Evolutionary conservation across 1,140 invertebrate genomes (phyloP), one percentile per base, ranked within the genome.

Genomic region (Oedothorax gibbosus): DNA sequence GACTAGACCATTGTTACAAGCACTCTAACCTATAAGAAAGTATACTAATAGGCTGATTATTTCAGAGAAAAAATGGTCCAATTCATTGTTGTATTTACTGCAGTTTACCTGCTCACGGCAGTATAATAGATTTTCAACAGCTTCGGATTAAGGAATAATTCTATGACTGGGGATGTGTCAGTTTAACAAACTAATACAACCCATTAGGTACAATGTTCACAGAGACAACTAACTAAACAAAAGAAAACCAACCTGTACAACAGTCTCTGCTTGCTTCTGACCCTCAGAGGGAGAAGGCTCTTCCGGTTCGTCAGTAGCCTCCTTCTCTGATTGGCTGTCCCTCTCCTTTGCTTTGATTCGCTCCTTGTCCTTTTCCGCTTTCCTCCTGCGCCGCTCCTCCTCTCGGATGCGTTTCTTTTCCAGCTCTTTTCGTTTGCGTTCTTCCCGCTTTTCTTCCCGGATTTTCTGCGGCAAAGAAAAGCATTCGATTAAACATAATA

Each of bases 401-500:
- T 86, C 85, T 54, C 81, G 79, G 12, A 85, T 51, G 86, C 91
- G 89, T 88, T 92, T 91, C 87, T 91, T 88, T 66, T 87, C 86
- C 51, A 79, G n/a, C 81, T 88, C 86, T 83, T 64, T 78, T 51
- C 88, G 86, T 66, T 87, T 87, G 20, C 82, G 50, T 77, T 88
- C 86, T 85, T 75, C 77, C 35, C 87, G 73, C 82, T 86, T 86
- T 72, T 87, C 84, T 85, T 80, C 87, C 14, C 85, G 54, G 85
- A 85, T 71, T 76, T 85, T 82, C 85, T 86, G 62, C 53, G 77
- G 12, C 60, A 54, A 49, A 11, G 11, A 21, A n/a, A 68, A 20
- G 65, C 35, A 35, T 35, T 35, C 5, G 35, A 35, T 35, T 35
- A 35, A 35, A 35, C 35, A 35, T 1, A 35, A 35, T 35, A 35